Percentiles rank a stretch among this genome's conserved stretches.
phyloP scores from a whole-genome alignment of 2,888 invertebrate genomes.

The Nomada lathburiana region DNA sequence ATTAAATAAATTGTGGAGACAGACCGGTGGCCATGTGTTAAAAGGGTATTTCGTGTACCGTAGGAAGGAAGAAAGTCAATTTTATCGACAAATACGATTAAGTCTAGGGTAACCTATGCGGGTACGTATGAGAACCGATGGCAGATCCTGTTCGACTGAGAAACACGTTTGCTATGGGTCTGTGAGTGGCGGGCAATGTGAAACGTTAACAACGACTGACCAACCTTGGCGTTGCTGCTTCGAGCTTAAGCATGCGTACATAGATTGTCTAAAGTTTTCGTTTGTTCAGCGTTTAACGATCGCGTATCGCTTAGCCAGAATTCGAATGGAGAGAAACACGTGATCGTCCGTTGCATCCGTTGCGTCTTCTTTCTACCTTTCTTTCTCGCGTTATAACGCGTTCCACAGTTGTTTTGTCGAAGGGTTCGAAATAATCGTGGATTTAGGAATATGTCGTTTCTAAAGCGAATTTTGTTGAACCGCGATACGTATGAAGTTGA shows the following conservation, averaged over 20 bases:
- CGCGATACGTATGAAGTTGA: too few relatives aligned
- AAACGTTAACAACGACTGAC: conserved; percentile 45
- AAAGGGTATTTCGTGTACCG: conserved; percentile 30
- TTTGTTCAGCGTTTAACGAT: conserved; percentile 7
- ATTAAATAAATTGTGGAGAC: background rate
- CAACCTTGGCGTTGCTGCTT: conserved; percentile 5
- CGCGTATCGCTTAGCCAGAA: background rate
- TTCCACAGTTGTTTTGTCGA: too few relatives aligned
- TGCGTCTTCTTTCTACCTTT: background rate
- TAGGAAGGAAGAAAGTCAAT: conserved; percentile 69
- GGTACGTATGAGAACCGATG: conserved; percentile 41
- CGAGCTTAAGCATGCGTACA: conserved; percentile 20
- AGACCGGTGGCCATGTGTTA: background rate
- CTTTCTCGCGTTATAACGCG: too few relatives aligned
- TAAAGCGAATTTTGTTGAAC: too few relatives aligned
- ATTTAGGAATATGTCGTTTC: too few relatives aligned
- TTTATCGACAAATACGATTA: conserved; percentile 75
- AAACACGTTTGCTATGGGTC: conserved; percentile 22
- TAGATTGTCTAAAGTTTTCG: conserved; percentile 29
- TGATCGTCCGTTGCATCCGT: background rate
- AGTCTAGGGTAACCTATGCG: conserved; percentile 60
- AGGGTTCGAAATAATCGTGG: background rate
- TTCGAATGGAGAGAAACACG: background rate
- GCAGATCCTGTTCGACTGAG: conserved; percentile 42
- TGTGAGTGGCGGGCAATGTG: background rate